Evolutionary conservation across 2,797 vertebrate species (phyloP).

Genomic region (Platalea minor): DNA sequence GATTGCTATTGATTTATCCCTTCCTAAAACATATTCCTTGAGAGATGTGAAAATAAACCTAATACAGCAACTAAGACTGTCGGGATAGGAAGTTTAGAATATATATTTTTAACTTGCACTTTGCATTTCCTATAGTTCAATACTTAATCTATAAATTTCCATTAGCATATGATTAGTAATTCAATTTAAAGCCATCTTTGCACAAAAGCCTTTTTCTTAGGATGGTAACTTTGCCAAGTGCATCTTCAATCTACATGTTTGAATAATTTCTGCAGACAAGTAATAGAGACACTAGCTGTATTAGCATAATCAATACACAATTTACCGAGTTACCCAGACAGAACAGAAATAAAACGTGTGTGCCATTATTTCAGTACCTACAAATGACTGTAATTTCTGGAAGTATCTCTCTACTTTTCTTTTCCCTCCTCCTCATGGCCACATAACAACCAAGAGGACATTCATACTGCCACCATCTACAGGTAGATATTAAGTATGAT

Average conservation of each 20-base stretch:
- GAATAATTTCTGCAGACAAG: conserved; percentile 73
- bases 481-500: conserved; percentile 49
- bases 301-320: conserved; percentile 83
- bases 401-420: conserved; percentile 35
- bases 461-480: conserved; percentile 20
- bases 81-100: not conserved
- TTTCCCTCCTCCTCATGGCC: not conserved
- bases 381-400: conserved; percentile 71
- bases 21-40: conserved; percentile 67
- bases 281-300: conserved; percentile 71
- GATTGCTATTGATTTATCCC: conserved; percentile 72
- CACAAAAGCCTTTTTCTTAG: conserved; percentile 49
- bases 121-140: conserved; percentile 59
- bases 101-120: conserved; percentile 45
- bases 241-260: conserved; percentile 73
- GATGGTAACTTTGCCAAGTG: conserved; percentile 58
- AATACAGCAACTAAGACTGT: conserved; percentile 22
- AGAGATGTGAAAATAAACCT: conserved; percentile 62
- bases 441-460: conserved; percentile 37
- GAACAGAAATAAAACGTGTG: conserved; percentile 66
- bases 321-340: conserved; percentile 76
- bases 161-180: conserved; percentile 54
- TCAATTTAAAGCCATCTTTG: conserved; percentile 53
- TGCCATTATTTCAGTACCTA: conserved; percentile 69
- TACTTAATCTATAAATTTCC: conserved; percentile 46